phyloP scores from a whole-genome alignment of 2,113 vertebrate species.

The Ondatra zibethicus region DNA sequence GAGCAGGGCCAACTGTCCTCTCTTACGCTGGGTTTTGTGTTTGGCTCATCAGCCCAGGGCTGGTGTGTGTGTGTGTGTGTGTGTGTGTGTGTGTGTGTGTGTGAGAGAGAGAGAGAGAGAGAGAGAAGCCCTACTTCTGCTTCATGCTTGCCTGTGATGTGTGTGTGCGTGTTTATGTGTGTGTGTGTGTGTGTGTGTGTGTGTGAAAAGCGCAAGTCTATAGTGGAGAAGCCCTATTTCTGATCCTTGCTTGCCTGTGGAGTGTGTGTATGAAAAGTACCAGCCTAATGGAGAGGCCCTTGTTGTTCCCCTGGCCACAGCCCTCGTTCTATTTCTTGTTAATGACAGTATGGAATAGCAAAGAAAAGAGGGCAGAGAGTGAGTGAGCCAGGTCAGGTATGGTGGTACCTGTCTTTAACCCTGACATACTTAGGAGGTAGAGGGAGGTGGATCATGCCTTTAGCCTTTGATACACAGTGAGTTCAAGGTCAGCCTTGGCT shows the following conservation, averaged over 20 bases:
- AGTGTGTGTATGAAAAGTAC: background rate
- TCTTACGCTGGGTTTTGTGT: rapidly evolving
- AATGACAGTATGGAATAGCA: background rate
- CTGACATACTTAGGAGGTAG: background rate
- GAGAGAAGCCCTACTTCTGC: too few species aligned
- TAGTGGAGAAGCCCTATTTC: too few species aligned
- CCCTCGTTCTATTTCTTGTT: background rate
- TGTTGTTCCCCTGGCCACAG: background rate
- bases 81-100: background rate
- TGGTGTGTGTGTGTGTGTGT: background rate
- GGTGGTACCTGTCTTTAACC: too few species aligned
- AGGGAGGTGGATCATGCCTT: background rate
- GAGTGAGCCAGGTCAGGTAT: background rate
- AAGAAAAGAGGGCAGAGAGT: background rate
- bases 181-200: too few species aligned
- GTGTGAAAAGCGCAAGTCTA: background rate
- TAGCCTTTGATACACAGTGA: background rate
- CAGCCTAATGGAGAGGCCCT: too few species aligned
- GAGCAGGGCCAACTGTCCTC: too few species aligned
- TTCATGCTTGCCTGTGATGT: background rate
- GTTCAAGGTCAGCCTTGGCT: background rate
- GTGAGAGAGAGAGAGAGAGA: background rate
- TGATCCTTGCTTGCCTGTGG: too few species aligned
- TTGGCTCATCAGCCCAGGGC: background rate
- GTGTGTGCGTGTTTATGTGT: background rate